phyloP scores from a whole-genome alignment of 2,888 invertebrate species.

The Drosophila histrio region DNA sequence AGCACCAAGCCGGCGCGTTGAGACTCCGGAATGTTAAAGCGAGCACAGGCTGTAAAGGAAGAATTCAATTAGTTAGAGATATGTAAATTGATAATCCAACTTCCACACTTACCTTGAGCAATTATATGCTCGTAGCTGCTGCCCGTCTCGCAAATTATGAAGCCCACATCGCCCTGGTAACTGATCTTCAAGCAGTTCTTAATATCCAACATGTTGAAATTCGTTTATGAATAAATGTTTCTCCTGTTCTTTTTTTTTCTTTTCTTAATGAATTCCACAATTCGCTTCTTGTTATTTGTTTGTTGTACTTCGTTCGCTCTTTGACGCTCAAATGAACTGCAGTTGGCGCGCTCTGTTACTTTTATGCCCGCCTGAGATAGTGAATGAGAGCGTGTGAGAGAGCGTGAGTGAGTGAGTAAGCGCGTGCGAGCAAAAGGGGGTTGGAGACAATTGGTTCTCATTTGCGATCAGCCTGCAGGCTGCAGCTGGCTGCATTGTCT shows the following conservation, averaged over 20 bases:
- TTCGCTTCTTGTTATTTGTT: not conserved
- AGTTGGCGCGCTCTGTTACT: slow-evolving; percentile 37
- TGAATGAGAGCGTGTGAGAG: not conserved
- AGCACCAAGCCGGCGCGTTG: slow-evolving; percentile 68
- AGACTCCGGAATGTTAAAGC: slow-evolving; percentile 56
- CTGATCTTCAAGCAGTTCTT: slow-evolving; percentile 60
- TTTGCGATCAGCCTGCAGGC: slow-evolving; percentile 5
- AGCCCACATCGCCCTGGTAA: slow-evolving; percentile 52
- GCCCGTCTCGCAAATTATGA: slow-evolving; percentile 45
- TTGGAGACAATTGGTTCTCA: not conserved
- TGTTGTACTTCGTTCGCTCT: not conserved
- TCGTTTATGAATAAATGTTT: slow-evolving; percentile 7
- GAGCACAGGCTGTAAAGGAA: slow-evolving; percentile 29
- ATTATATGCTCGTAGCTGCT: slow-evolving; percentile 73
- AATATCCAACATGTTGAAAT: slow-evolving; percentile 41
- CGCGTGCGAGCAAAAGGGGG: not conserved
- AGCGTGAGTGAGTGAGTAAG: not conserved
- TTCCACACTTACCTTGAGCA: slow-evolving; percentile 62
- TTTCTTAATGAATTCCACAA: not conserved
- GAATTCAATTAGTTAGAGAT: not conserved
- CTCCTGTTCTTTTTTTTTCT: not conserved
- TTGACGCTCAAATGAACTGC: slow-evolving; percentile 41
- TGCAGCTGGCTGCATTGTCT: slow-evolving; percentile 17
- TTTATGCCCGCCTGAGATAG: slow-evolving; percentile 17
- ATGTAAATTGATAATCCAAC: not conserved